These are phyloP conservation scores for Alviniconcha strummeri DNA, from an alignment of 2,888 invertebrate species.

Conservation along the genomic window DNA sequence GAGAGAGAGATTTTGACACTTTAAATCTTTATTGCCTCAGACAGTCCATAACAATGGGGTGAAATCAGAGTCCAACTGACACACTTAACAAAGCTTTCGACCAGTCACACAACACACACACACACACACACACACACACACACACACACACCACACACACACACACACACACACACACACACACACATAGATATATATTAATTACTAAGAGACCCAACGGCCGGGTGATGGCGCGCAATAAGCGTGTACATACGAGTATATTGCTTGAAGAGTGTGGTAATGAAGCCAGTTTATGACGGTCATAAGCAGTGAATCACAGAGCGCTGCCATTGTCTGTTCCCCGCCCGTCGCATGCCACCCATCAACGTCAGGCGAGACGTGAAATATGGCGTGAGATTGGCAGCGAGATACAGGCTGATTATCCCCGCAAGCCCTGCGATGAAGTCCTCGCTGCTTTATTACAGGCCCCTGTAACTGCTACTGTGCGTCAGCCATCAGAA, in stretches of 20 bases:
- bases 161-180: too few relatives aligned
- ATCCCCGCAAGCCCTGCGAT: constrained; percentile 15
- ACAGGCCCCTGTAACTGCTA: not conserved
- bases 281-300: not conserved
- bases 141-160: too few relatives aligned
- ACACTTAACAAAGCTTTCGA: too few relatives aligned
- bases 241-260: too few relatives aligned
- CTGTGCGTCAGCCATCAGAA: not conserved
- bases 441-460: constrained; percentile 21
- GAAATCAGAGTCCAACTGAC: too few relatives aligned
- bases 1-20: not conserved
- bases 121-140: too few relatives aligned
- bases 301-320: constrained; percentile 30
- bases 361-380: constrained; percentile 27
- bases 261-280: not conserved
- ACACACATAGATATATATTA: too few relatives aligned
- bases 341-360: constrained; percentile 21
- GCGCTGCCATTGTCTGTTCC: constrained; percentile 28
- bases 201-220: too few relatives aligned
- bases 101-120: too few relatives aligned
- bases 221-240: too few relatives aligned
- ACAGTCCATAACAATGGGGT: too few relatives aligned
- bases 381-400: constrained; percentile 32
- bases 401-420: constrained; percentile 23
- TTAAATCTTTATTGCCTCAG: too few relatives aligned